phyloP scores from a whole-genome alignment of 1,140 invertebrate species.

The Archegozetes longisetosus region DNA sequence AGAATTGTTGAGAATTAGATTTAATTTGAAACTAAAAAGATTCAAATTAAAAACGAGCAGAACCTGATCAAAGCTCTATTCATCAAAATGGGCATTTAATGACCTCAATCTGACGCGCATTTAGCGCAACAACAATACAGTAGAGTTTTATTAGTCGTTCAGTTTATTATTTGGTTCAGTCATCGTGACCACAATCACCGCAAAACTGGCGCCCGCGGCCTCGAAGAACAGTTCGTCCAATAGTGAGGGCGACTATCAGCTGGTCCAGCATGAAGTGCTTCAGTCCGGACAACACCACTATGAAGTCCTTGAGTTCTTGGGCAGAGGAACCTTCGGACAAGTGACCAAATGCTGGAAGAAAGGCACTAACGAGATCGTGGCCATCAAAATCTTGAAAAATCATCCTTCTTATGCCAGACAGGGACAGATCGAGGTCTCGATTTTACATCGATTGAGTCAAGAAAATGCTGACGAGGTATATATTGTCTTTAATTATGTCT shows the following conservation, averaged over 20 bases:
- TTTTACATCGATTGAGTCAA: conserved; percentile 87
- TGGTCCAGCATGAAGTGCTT: conserved; percentile 94
- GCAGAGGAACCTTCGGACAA: conserved; percentile 79
- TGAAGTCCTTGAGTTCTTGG: conserved; percentile 95
- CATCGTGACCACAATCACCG: background rate
- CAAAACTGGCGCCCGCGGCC: conserved; percentile 42
- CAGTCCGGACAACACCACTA: conserved; percentile 84
- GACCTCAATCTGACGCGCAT: too few species aligned
- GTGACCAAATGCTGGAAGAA: conserved; percentile 99
- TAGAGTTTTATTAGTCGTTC: background rate
- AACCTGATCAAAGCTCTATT: too few species aligned
- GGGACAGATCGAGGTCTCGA: conserved; percentile 97
- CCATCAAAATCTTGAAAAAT: conserved; percentile 99
- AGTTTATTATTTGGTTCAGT: too few species aligned
- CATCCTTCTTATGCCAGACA: conserved; percentile 98
- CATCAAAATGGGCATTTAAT: too few species aligned
- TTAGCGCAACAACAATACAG: too few species aligned
- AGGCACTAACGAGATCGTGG: conserved; percentile 98
- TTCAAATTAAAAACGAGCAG: too few species aligned
- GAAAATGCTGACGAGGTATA: conserved; percentile 78
- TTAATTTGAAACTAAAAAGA: too few species aligned
- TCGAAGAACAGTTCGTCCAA: conserved; percentile 36
- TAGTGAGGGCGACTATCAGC: conserved; percentile 87
- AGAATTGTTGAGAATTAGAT: too few species aligned
- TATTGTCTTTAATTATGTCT: background rate